Percentiles rank a stretch among this genome's conserved stretches.
phyloP scores from a whole-genome alignment of 1,140 invertebrate species.

The Conopomorpha cramerella region DNA sequence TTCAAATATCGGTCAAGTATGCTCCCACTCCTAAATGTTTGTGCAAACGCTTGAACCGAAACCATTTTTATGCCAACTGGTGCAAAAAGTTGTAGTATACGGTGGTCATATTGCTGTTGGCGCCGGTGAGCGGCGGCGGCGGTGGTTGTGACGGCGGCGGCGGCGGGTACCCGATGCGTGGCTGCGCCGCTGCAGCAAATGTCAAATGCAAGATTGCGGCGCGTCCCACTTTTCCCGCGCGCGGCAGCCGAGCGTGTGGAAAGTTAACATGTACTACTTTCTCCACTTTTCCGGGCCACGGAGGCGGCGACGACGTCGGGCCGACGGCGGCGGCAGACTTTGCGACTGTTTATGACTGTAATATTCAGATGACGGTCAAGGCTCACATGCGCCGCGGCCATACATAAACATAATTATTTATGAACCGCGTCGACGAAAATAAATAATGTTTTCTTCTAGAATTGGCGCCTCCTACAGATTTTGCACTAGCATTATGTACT shows the following conservation, averaged over 20 bases:
- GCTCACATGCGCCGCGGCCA: constrained; percentile 4
- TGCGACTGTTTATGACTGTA: constrained; percentile 24
- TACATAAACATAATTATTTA: too few relatives aligned
- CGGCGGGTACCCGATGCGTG: background rate
- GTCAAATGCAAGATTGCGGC: constrained; percentile 47
- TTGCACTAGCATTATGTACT: too few relatives aligned
- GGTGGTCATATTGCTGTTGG: too few relatives aligned
- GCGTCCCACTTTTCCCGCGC: constrained; percentile 50
- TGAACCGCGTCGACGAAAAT: too few relatives aligned
- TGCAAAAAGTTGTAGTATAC: too few relatives aligned
- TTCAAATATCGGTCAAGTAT: constrained; percentile 54
- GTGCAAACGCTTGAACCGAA: constrained; percentile 31
- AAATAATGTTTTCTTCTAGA: too few relatives aligned
- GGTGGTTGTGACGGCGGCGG: background rate
- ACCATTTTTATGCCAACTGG: too few relatives aligned
- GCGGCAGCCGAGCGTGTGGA: constrained; percentile 44
- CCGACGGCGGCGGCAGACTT: background rate
- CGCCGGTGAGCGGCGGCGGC: constrained; percentile 8
- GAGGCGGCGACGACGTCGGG: constrained; percentile 27
- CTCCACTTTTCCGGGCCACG: constrained; percentile 52
- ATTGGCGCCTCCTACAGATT: too few relatives aligned
- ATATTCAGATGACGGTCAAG: constrained; percentile 39
- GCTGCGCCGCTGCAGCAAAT: constrained; percentile 17
- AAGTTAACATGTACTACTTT: constrained; percentile 59
- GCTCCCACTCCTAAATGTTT: constrained; percentile 12